Evolutionary conservation across 1,140 invertebrate genomes (phyloP).

Genomic region (Apis florea): DNA sequence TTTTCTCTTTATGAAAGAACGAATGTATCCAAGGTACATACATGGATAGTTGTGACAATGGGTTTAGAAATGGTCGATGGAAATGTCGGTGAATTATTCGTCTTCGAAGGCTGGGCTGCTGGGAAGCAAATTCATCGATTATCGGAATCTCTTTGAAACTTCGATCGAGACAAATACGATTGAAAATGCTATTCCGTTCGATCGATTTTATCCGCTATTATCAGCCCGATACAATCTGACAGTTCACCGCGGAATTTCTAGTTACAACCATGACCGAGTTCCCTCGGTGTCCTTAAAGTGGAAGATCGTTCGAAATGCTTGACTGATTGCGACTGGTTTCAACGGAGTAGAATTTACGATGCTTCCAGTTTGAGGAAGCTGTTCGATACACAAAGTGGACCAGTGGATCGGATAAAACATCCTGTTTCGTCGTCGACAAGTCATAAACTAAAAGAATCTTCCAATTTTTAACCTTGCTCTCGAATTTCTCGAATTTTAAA

Average conservation of each 20-base stretch:
- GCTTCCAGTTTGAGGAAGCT: background rate
- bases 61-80: no score
- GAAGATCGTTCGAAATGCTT: slow-evolving; percentile 17
- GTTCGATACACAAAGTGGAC: background rate
- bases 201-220: slow-evolving; percentile 9
- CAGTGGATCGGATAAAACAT: background rate
- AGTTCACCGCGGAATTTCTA: background rate
- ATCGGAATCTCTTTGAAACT: slow-evolving; percentile 5
- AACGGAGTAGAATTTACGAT: slow-evolving; percentile 16
- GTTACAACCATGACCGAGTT: slow-evolving; percentile 29
- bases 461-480: no score
- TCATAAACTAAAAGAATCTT: background rate
- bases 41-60: no score
- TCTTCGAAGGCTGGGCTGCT: background rate
- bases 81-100: background rate
- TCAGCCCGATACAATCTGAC: slow-evolving; percentile 9
- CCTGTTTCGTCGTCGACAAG: background rate
- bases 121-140: slow-evolving; percentile 12
- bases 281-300: slow-evolving; percentile 7
- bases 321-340: slow-evolving; percentile 23
- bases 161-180: slow-evolving; percentile 9
- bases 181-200: slow-evolving; percentile 11
- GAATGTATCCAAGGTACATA: no score
- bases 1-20: no score
- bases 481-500: no score